These are phyloP conservation scores for Trochalopteron elliotii DNA, from an alignment of 2,113 vertebrate genomes.

Conservation along the genomic window DNA sequence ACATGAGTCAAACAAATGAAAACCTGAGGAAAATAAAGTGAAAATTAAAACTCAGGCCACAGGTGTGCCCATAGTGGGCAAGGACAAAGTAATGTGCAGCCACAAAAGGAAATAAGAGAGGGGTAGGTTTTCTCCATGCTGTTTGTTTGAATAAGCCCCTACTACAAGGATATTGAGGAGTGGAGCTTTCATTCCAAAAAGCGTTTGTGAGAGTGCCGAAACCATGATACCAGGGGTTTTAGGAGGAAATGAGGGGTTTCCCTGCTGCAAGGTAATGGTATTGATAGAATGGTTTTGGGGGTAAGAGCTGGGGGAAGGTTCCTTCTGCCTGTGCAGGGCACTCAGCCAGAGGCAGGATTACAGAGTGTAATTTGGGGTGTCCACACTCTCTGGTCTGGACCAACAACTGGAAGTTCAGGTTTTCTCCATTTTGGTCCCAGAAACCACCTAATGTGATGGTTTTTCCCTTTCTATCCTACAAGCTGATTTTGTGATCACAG, in stretches of 20 bases:
- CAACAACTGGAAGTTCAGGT: neutral
- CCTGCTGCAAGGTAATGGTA: neutral
- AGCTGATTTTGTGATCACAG: neutral
- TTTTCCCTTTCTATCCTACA: neutral
- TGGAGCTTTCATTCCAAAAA: neutral
- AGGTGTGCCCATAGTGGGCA: neutral
- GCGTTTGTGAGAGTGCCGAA: neutral
- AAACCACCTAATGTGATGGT: neutral
- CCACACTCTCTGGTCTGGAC: neutral
- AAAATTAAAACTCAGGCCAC: neutral
- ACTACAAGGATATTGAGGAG: neutral
- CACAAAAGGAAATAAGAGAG: neutral
- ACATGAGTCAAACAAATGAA: neutral
- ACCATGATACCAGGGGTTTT: neutral
- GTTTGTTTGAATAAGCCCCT: neutral
- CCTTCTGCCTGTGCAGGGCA: neutral
- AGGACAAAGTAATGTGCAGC: neutral
- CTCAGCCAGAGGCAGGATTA: neutral
- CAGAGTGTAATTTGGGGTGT: neutral
- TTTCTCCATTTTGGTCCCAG: neutral
- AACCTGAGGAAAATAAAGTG: neutral
- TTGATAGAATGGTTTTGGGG: neutral
- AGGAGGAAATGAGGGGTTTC: neutral
- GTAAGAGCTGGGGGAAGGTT: neutral
- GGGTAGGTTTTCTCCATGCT: neutral